Percentiles rank a stretch among this genome's conserved stretches.
Conservation (phyloP, 1,140 invertebrate species). For the Zophobas morio region DNA sequence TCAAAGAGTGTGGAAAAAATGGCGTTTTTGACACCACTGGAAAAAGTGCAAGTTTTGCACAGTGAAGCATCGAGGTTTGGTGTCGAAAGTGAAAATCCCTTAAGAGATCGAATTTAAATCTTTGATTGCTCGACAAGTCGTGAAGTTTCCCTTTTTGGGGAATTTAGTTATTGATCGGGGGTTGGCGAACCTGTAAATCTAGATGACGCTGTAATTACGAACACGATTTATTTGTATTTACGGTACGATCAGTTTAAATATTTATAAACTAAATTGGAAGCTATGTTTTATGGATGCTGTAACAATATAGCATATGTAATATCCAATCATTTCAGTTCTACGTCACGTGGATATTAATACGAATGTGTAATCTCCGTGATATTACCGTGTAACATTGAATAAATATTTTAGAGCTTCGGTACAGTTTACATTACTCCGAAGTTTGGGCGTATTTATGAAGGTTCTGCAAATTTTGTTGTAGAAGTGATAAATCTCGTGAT, state of each 20-base stretch:
- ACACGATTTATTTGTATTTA: slow-evolving; percentile 1
- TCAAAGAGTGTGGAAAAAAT: background rate
- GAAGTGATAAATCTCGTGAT: slow-evolving; percentile 10
- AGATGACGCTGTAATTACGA: background rate
- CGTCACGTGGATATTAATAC: background rate
- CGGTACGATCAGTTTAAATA: slow-evolving; percentile 1
- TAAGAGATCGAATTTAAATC: slow-evolving; percentile 15
- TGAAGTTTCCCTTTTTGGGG: slow-evolving; percentile 1
- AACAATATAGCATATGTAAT: background rate
- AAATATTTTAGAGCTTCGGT: slow-evolving; percentile 8
- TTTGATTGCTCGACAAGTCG: slow-evolving; percentile 21
- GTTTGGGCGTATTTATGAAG: slow-evolving; percentile 9
- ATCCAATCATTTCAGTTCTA: background rate
- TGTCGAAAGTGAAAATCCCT: background rate
- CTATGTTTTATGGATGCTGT: slow-evolving; percentile 1
- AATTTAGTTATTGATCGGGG: background rate
- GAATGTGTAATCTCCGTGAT: background rate
- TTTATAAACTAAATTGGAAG: background rate
- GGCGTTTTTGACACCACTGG: too few species aligned
- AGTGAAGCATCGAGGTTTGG: too few species aligned
- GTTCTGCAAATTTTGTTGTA: background rate
- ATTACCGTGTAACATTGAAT: background rate
- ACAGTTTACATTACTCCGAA: background rate
- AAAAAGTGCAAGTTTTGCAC: too few species aligned
- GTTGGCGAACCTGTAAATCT: background rate